phyloP scores from a whole-genome alignment of 2,113 vertebrate genomes.

The Hirundichthys speculiger region DNA sequence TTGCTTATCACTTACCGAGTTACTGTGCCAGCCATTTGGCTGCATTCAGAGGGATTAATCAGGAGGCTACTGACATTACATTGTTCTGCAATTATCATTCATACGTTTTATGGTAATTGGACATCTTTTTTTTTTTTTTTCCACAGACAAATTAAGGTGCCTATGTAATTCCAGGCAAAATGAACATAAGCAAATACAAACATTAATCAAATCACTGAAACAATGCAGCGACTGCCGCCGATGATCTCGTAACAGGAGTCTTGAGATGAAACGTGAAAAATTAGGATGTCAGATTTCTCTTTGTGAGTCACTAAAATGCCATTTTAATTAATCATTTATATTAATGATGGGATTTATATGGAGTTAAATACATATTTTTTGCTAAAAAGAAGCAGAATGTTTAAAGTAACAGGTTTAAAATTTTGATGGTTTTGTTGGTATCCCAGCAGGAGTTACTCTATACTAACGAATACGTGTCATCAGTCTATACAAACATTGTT shows the following conservation, averaged over 20 bases:
- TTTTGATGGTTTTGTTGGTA: too few relatives aligned
- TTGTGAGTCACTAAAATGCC: conserved; percentile 39
- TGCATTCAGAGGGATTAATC: conserved; percentile 80
- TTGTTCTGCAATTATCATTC: conserved; percentile 82
- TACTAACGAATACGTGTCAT: conserved; percentile 10
- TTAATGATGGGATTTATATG: conserved; percentile 6
- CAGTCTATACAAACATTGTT: conserved; percentile 29
- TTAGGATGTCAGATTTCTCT: conserved; percentile 39
- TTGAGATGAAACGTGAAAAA: conserved; percentile 62
- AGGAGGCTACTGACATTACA: conserved; percentile 82
- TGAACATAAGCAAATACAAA: conserved; percentile 74
- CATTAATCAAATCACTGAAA: conserved; percentile 77
- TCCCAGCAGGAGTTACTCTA: conserved; percentile 1
- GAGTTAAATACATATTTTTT: not conserved
- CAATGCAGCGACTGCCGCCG: conserved; percentile 59
- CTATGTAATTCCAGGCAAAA: conserved; percentile 71
- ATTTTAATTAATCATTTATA: conserved; percentile 29
- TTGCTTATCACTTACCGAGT: conserved; percentile 80
- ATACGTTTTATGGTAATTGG: conserved; percentile 82
- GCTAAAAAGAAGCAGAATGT: too few relatives aligned
- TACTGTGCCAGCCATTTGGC: conserved; percentile 75
- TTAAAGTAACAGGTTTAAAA: too few relatives aligned
- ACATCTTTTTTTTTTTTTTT: conserved; percentile 49
- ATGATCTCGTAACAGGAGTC: conserved; percentile 49
- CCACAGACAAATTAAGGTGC: conserved; percentile 75